Base-by-base conservation (phyloP, 2,113 vertebrate species). In the Rhynchomys soricoides region DNA sequence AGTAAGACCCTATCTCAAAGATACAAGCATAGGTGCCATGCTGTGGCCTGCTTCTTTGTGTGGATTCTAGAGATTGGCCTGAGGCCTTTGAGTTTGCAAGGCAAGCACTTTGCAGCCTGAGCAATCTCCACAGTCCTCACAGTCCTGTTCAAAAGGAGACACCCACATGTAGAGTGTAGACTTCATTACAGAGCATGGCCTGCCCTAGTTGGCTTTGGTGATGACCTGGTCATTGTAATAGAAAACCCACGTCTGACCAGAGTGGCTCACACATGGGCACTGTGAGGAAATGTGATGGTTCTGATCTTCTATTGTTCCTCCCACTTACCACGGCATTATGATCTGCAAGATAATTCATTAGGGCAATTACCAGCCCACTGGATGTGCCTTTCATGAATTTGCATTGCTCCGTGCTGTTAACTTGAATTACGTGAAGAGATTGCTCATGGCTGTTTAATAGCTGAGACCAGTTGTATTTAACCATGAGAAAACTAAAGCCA, bases 271-370 rank as follows among this genome's bases (percentile, higher is more conserved):
- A 11, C 5, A 57, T 2, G 81, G 26, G 3, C 13, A 6, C 9
- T 10, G 68, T 5, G 11, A 74, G 19, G 37, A 79, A 15, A 15
- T 15, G 31, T 34, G 24, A 55, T 29, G 1, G 13, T 15, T 43
- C 3, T 75, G 22, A 24, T 50, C 1, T 37, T 78, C 13, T 17
- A 71, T 11, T n/a, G 34, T 95, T 45, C 83, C 64, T 79, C 62
- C 34, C 48, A 19, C 22, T 89, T 90, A 3, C n/a, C 31, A 91
- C 40, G 37, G 31, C 52, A 77, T 88, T 70, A 70, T 50, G 57
- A 40, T 62, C 37, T 57, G 73, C 78, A 86, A 97, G 73, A 31
- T 75, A 70, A 70, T 37, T 86, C 48, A 73, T 75, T 85, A 79
- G 74, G 74, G 40, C n/a, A n/a, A 87, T 26, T 70, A 31, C 22